These are phyloP conservation scores for Asobara japonica DNA, from an alignment of 1,140 invertebrate species.

Conservation along the genomic window DNA sequence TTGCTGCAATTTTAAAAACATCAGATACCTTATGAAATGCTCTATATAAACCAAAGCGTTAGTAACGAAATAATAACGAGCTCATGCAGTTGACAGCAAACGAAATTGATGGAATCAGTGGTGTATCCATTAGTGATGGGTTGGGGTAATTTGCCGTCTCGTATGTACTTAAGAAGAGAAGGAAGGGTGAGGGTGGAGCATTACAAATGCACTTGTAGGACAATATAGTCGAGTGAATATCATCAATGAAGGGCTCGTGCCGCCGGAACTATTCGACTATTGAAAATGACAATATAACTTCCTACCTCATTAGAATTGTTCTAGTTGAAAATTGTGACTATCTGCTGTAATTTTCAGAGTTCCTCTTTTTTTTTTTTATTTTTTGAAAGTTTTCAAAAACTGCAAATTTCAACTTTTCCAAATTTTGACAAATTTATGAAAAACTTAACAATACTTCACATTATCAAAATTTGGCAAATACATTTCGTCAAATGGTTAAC, in stretches of 20 bases:
- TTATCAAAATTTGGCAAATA: no score
- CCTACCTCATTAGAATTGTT: background rate
- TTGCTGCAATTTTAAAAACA: no score
- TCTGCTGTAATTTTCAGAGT: no score
- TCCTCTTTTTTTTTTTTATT: no score
- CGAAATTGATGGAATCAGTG: conserved; percentile 62
- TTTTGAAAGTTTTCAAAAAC: no score
- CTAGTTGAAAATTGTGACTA: no score
- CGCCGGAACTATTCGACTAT: conserved; percentile 26
- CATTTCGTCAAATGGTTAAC: no score
- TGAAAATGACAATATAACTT: conserved; percentile 27
- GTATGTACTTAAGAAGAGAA: conserved; percentile 34
- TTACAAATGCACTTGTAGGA: conserved; percentile 9
- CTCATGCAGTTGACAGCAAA: conserved; percentile 46
- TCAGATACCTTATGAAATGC: conserved; percentile 29
- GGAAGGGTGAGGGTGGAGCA: background rate
- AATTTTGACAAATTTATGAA: no score
- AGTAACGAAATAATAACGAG: conserved; percentile 60
- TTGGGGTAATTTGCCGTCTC: conserved; percentile 48
- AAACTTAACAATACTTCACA: no score
- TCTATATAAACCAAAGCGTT: conserved; percentile 35
- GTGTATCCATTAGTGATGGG: conserved; percentile 44
- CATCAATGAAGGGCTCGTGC: conserved; percentile 26
- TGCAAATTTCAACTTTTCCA: no score
- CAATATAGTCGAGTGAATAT: background rate